Evolutionary conservation across 2,113 vertebrate genomes (phyloP), one percentile per base, ranked within the genome.

Genomic region (Ciconia maguari): DNA sequence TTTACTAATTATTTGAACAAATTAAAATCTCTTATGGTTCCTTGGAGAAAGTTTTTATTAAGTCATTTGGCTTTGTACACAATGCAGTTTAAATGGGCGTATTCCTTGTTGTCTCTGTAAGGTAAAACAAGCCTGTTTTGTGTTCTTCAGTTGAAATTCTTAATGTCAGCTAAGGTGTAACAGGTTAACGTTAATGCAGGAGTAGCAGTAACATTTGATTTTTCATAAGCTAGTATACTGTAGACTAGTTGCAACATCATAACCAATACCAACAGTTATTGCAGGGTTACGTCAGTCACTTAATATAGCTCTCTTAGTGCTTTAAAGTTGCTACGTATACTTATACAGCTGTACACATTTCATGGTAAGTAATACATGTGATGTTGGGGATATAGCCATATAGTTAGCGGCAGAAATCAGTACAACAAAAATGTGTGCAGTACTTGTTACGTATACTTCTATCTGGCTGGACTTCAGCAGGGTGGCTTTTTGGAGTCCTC

Each of bases 401-500:
- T 15, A 25, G 32, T 66, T 76, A 38, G 26, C 60, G 44, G 10
- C 21, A 3, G 46, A 24, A 34, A 58, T 38, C 18, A 2, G 0
- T 26, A 4, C 7, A 38, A 30, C 8, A 44, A 13, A n/a, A 51
- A 21, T 0, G 0, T 1, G 0, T 9, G 36, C 4, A 4, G 4
- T 46, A 2, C 21, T 10, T 62, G 20, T 27, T 75, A 41, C 0
- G 0, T 62, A 4, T 36, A 5, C 25, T 78, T 54, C 4, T 16
- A 3, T 44, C n/a, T 62, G 69, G 18, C 46, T 87, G 77, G 68
- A 34, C 16, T 74, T 78, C 8, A 52, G 2, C 4, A 1, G 30
- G 34, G 42, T 70, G 54, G 20, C 51, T 74, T 87, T 81, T 89
- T 21, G 3, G 21, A 55, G 36, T 60, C 12, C 15, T 79, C 44